A percentile compares a stretch with the other conserved stretches of the same genome.
These are phyloP conservation scores for Helicoverpa zea DNA, from an alignment of 1,140 invertebrate species.

Conservation along the genomic window DNA sequence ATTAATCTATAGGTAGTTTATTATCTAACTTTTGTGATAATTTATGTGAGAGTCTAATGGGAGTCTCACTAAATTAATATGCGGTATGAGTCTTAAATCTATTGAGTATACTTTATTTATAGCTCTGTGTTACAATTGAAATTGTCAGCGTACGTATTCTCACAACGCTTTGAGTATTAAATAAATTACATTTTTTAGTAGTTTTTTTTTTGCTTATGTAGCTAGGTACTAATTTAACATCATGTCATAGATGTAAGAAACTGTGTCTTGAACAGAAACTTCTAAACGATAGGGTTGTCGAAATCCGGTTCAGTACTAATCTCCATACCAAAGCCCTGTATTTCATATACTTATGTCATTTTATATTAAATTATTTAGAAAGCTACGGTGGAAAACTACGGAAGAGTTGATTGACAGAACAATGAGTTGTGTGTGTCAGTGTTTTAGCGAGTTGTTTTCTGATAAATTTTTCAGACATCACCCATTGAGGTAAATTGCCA, in stretches of 20 bases:
- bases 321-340: neutral
- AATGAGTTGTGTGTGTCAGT: no score
- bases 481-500: no score
- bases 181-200: no score
- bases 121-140: neutral
- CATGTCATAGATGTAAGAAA: conserved; percentile 42
- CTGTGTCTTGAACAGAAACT: conserved; percentile 30
- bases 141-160: no score
- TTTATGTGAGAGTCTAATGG: conserved; percentile 1
- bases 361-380: no score
- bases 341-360: neutral
- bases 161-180: no score
- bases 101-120: neutral
- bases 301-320: neutral
- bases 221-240: no score
- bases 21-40: neutral
- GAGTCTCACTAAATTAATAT: neutral
- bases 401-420: no score
- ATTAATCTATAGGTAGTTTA: conserved; percentile 5
- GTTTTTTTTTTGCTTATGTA: no score
- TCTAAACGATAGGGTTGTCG: conserved; percentile 41
- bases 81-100: neutral
- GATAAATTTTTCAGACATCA: no score
- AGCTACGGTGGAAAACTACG: no score
- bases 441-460: no score